phyloP scores from a whole-genome alignment of 2,113 vertebrate species.

The Smithornis capensis region DNA sequence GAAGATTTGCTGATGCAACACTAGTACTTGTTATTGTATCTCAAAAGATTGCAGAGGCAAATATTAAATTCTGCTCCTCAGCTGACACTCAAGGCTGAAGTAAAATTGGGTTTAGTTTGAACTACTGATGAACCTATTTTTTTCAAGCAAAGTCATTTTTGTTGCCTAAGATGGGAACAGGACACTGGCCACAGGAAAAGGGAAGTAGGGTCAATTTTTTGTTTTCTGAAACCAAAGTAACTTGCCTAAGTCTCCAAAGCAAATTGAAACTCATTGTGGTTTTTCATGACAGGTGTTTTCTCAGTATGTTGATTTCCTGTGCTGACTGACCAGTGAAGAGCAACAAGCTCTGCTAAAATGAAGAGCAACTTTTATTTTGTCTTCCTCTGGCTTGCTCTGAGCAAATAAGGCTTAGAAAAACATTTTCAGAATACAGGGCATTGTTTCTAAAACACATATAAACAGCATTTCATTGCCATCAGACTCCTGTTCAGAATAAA shows the following conservation, averaged over 20 bases:
- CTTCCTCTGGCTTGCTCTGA: neutral
- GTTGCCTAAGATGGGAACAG: neutral
- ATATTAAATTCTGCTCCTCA: neutral
- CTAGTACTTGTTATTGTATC: neutral
- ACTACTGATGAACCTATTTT: neutral
- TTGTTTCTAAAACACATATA: neutral
- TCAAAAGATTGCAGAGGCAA: neutral
- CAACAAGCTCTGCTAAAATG: neutral
- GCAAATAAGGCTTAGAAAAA: neutral
- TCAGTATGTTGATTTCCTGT: constrained; percentile 24
- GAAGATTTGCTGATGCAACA: neutral
- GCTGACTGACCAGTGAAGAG: neutral
- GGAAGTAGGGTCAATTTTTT: neutral
- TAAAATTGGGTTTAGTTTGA: neutral
- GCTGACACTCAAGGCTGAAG: neutral
- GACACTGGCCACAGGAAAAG: neutral
- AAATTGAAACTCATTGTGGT: neutral
- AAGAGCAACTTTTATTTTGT: neutral
- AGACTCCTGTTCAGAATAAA: neutral
- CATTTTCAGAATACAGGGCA: neutral
- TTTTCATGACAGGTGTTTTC: constrained; percentile 21
- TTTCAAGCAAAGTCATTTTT: neutral
- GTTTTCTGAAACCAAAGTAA: neutral
- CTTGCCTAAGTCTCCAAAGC: neutral
- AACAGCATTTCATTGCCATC: neutral